Evolutionary conservation across 2,888 invertebrate species (phyloP).

Genomic region (Spodoptera littoralis): DNA sequence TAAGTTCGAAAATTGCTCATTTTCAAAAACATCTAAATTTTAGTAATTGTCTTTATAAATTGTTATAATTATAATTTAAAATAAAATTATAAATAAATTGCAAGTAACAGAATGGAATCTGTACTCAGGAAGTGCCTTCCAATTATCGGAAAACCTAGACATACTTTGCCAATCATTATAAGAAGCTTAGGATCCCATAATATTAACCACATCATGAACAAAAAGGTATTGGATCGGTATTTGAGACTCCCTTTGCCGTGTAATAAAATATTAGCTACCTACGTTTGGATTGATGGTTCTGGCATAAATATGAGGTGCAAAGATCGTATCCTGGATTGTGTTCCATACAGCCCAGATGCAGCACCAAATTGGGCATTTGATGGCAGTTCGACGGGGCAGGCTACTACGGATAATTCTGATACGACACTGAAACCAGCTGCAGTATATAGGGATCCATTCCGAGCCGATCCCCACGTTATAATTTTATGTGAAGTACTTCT

Average conservation of each 20-base stretch:
- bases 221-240: constrained; percentile 86
- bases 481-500: constrained; percentile 95
- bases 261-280: constrained; percentile 90
- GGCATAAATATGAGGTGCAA: constrained; percentile 92
- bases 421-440: constrained; percentile 95
- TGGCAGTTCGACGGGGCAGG: constrained; percentile 97
- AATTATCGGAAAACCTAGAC: constrained; percentile 1
- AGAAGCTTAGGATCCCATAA: constrained; percentile 75
- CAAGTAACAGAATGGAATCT: constrained; percentile 26
- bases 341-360: constrained; percentile 87
- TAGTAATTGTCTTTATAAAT: neutral
- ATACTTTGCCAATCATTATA: constrained; percentile 44
- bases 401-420: constrained; percentile 95
- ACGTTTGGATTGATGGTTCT: constrained; percentile 94
- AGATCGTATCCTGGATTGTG: constrained; percentile 90
- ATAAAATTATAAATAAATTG: neutral
- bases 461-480: constrained; percentile 95
- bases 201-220: constrained; percentile 83
- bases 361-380: constrained; percentile 96
- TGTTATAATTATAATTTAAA: no score
- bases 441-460: constrained; percentile 97
- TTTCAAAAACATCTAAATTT: neutral
- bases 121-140: constrained; percentile 22
- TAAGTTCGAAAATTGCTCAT: neutral
- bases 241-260: constrained; percentile 88